phyloP scores from a whole-genome alignment of 1,140 invertebrate species.

The Psilanteris sp. region DNA sequence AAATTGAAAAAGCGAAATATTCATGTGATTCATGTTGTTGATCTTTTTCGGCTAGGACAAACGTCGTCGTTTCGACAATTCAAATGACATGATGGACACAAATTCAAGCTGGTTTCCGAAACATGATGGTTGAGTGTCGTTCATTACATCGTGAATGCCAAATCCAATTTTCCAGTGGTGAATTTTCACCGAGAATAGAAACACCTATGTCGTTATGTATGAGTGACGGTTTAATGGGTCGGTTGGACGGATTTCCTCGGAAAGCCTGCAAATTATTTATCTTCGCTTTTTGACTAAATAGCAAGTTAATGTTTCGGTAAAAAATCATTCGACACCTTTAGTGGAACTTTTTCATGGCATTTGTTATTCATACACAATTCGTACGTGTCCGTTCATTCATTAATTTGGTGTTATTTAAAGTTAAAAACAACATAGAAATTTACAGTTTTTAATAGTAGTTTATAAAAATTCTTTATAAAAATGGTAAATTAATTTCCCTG shows the following conservation, averaged over 20 bases:
- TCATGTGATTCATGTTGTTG: background rate
- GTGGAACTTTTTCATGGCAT: too few relatives aligned
- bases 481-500: too few relatives aligned
- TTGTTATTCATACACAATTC: too few relatives aligned
- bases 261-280: conserved; percentile 7
- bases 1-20: too few relatives aligned
- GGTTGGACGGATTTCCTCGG: conserved; percentile 11
- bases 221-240: conserved; percentile 47
- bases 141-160: conserved; percentile 33
- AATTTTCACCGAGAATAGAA: conserved; percentile 11
- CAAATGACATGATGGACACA: background rate
- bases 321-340: too few relatives aligned
- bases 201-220: conserved; percentile 2
- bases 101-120: conserved; percentile 23
- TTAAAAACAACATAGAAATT: too few relatives aligned
- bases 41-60: conserved; percentile 13
- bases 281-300: too few relatives aligned
- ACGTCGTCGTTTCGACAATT: conserved; percentile 14
- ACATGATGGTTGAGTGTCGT: conserved; percentile 15
- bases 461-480: too few relatives aligned
- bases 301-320: too few relatives aligned
- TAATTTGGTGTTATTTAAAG: too few relatives aligned
- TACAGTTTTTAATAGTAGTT: too few relatives aligned
- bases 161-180: conserved; percentile 49
- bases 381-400: too few relatives aligned